Evolutionary conservation across 2,113 vertebrate genomes (phyloP).

Genomic region (Osmerus mordax): DNA sequence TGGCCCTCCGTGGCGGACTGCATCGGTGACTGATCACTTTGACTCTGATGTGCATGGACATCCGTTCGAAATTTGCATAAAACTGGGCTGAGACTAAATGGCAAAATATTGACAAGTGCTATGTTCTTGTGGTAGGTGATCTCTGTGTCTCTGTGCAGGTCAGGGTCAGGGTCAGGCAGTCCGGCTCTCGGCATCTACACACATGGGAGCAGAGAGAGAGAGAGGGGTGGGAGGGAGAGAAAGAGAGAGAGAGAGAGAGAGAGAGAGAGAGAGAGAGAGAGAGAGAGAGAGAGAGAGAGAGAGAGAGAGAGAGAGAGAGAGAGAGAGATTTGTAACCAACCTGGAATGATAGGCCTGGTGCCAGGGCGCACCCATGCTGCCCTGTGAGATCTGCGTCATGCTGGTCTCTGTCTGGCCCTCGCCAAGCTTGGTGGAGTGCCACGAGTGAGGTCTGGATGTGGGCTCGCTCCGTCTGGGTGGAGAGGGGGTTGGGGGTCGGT

Average conservation of each 20-base stretch:
- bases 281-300: neutral
- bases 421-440: conserved; percentile 84
- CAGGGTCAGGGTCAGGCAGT: too few relatives aligned
- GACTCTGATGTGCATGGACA: neutral
- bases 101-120: too few relatives aligned
- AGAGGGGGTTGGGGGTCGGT: neutral
- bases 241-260: neutral
- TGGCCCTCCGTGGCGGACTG: conserved; percentile 10
- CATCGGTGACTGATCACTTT: conserved; percentile 9
- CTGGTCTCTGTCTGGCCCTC: conserved; percentile 77
- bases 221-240: neutral
- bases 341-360: conserved; percentile 87
- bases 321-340: conserved; percentile 62
- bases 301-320: neutral
- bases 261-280: neutral
- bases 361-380: conserved; percentile 83
- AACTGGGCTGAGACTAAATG: too few relatives aligned
- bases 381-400: conserved; percentile 90
- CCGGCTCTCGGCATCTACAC: too few relatives aligned
- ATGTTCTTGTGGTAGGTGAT: too few relatives aligned
- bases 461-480: conserved; percentile 76
- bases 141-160: too few relatives aligned
- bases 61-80: too few relatives aligned
- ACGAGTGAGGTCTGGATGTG: conserved; percentile 84
- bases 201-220: neutral